Evolutionary conservation across 2,888 invertebrate species (phyloP).

Genomic region (Eristalis pertinax): DNA sequence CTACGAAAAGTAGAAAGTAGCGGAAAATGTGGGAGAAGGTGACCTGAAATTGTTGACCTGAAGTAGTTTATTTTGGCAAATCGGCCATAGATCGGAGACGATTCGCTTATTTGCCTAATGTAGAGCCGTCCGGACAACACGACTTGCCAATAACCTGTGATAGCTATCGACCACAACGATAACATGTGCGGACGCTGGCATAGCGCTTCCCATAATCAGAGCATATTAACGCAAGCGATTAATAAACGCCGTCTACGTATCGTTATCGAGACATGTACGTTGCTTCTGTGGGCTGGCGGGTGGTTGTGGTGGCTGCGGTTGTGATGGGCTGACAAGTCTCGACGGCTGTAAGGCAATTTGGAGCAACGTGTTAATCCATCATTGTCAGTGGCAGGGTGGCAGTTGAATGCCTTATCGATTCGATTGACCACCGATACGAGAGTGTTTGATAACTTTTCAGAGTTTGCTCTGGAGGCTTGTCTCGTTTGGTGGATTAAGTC

Average conservation of each 20-base stretch:
- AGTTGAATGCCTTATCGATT: slow-evolving; percentile 36
- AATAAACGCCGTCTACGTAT: not conserved
- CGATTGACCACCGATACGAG: not conserved
- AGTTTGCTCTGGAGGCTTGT: not conserved
- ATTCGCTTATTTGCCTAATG: no score
- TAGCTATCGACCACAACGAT: slow-evolving; percentile 6
- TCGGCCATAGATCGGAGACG: no score
- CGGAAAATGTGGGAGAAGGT: no score
- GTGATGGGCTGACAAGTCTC: slow-evolving; percentile 16
- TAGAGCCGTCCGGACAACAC: not conserved
- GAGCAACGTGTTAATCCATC: slow-evolving; percentile 49
- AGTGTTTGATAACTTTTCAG: not conserved
- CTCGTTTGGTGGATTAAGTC: not conserved
- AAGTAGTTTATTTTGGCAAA: no score
- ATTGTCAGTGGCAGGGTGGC: slow-evolving; percentile 31
- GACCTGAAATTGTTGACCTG: no score
- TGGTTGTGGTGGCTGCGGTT: not conserved
- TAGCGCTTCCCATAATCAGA: slow-evolving; percentile 15
- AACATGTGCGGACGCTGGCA: slow-evolving; percentile 3
- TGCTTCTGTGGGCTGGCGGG: not conserved
- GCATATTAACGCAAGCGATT: slow-evolving; percentile 5
- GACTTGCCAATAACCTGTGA: slow-evolving; percentile 9
- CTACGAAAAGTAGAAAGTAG: no score
- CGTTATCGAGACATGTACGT: not conserved
- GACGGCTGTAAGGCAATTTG: slow-evolving; percentile 13